Evolutionary conservation across 2,113 vertebrate genomes (phyloP), one percentile per base, ranked within the genome.

Genomic region (Peromyscus californicus): DNA sequence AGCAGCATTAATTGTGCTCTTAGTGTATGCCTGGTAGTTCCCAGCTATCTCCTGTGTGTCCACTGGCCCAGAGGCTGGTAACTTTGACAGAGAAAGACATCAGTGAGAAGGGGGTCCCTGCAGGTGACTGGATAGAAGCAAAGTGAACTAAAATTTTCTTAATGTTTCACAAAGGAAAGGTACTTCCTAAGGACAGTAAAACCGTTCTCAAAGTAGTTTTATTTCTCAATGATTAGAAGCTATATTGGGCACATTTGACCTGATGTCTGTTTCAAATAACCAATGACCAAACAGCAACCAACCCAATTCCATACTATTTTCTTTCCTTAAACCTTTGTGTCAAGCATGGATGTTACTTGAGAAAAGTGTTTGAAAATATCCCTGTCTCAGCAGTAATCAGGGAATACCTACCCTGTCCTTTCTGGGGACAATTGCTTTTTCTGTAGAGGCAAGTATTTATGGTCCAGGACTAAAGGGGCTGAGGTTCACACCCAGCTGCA

Each of bases 161-260:
- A 54, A 13, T 70, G 61, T 90, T 92, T 93, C 75, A 80, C n/a
- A 57, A 70, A 92, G 65, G 31, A 82, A 59, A 95, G 54, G 13
- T 29, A 36, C 63, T 96, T 92, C 39, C 54, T 33, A 80, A 70
- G 82, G 67, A 59, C 2, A n/a, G n/a, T 83, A 67, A 15, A 88
- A 91, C 13, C 5, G 63, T 87, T 94, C 87, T 95, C 69, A 94
- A 78, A 93, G 36, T 87, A 89, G 39, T 86, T 93, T 94, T 69
- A 78, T 80, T 91, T 84, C 42, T 74, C 70, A 69, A 31, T 48
- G 61, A 48, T 86, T 69, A 96, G 75, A 93, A 84, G 70, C 22
- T 33, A 63, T 67, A 90, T 48, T 24, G 36, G 51, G 7, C 54
- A 42, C 16, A 16, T 95, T 97, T 90, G 51, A 76, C 86, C 69